Base-by-base conservation (phyloP, 2,888 invertebrate species). In the Melikaiella ostensackeni region DNA sequence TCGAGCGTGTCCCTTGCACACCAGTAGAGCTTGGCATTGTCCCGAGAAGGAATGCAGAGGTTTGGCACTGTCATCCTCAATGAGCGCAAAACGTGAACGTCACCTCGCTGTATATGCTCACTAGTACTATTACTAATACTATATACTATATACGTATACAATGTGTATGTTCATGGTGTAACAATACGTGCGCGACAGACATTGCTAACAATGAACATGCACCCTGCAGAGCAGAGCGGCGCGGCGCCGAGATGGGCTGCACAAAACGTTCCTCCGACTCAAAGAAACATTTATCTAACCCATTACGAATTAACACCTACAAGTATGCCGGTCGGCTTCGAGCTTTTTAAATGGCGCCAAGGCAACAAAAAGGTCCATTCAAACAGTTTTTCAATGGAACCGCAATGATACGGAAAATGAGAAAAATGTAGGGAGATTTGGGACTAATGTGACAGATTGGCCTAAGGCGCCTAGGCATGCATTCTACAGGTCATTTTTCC, bases 41-140 rank as follows among this genome's bases (percentile, higher is more conserved):
- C 78, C 80, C 80, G 73, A 64, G 76, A 74, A 75, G 80, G 80
- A 80, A 80, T 81, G 80, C 77, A 77, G 79, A 81, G 79, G 80
- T 77, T 81, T 79, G 80, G 80, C 80, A 81, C 79, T 78, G 80
- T 79, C 79, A 79, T 79, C 79, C 79, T 81, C 79, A 81, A 81
- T 77, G 77, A 74, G 79, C 75, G 79, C 76, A 77, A 79, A 79
- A 79, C 75, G 76, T 70, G 50, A 70, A 50, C 30, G 30, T 30
- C 66, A 30, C 66, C 66, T 50, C 70, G 30, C 46, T 70, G 46
- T 24, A 50, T 33, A 30, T 55, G 21, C 55, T 13, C 21, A 24
- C 21, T 50, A 50, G n/a, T 50, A 8, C 46, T 46, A 46, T 46
- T 11, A 50, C 50, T 50, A 21, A 24, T 57, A 57, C 21, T 63